Evolutionary conservation across 2,113 vertebrate genomes (phyloP), one percentile per base, ranked within the genome.

Genomic region (Pedionomus torquatus): DNA sequence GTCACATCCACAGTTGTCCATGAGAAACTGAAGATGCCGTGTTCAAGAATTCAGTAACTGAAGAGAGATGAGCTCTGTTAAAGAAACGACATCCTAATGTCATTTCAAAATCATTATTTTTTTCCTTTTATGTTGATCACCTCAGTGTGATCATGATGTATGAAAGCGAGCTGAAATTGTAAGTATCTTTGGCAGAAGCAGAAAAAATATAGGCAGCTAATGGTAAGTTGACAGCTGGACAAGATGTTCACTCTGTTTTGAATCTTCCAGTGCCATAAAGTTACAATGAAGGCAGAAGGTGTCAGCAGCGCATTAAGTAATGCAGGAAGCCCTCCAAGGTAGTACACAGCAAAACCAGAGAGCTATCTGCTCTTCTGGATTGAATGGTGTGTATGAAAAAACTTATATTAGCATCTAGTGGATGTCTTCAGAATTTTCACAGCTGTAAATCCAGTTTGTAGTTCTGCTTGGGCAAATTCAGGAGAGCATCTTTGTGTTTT

Each of bases 211-310:
- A 85, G 49, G 33, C 74, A 93, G 89, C 69, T 87, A 96, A 92
- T 85, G 87, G 77, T 87, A 95, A 94, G 31, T 20, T 93, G 89
- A 70, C 70, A 87, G 44, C n/a, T 68, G 55, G 43, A 95, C 85
- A 94, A 90, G 68, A 57, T 61, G 43, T 17, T 19, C 31, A 11
- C n/a, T 93, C 71, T 89, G 70, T 23, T 91, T 92, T 93, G 86
- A 89, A 80, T 60, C 44, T 89, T 65, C 33, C 7, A 44, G 58
- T 79, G 28, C 37, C 41, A 3, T 80, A 79, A 80, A 83, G 69
- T 69, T 65, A 61, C 5, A 6, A 21, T 5, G 74, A 87, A 85
- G 89, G 89, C 91, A 87, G 83, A 69, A 95, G 58, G 91, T 94
- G 93, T 94, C 87, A 93, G 74, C 63, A 69, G 31, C 0, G 3